phyloP scores from a whole-genome alignment of 2,113 vertebrate genomes.

The Podiceps cristatus region DNA sequence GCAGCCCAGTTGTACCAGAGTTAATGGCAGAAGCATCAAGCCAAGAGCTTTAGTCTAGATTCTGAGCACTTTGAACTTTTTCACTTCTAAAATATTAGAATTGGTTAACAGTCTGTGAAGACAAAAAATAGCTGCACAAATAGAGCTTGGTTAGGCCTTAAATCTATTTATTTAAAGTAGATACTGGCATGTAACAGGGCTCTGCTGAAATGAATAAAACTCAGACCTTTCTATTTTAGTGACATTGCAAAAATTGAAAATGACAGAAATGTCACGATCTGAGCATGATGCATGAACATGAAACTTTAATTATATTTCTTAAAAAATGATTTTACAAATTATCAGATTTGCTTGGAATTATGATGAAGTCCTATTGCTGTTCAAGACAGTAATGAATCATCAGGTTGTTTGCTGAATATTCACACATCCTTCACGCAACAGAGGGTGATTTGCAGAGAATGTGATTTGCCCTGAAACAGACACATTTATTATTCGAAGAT shows the following conservation, averaged over 20 bases:
- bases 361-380: neutral
- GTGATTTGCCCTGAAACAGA: slow-evolving; percentile 4
- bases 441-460: neutral
- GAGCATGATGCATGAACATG: slow-evolving; percentile 48
- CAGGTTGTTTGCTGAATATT: slow-evolving; percentile 38
- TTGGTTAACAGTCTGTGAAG: neutral
- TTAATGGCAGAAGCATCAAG: neutral
- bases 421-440: neutral
- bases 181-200: neutral
- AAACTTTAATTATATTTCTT: slow-evolving; percentile 54
- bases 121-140: neutral
- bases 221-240: slow-evolving; percentile 42
- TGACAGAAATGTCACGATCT: slow-evolving; percentile 33
- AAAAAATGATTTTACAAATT: slow-evolving; percentile 48
- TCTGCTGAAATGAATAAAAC: slow-evolving; percentile 46
- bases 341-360: slow-evolving; percentile 50
- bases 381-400: slow-evolving; percentile 9
- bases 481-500: neutral
- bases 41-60: neutral
- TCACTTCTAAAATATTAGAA: neutral
- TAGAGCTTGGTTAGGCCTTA: neutral
- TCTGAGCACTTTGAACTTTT: neutral
- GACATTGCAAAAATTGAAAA: slow-evolving; percentile 72
- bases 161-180: slow-evolving; percentile 43
- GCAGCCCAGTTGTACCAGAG: neutral